These are phyloP conservation scores for Brachionus manjavacas DNA, from an alignment of 1,140 invertebrate species.

Conservation along the genomic window DNA sequence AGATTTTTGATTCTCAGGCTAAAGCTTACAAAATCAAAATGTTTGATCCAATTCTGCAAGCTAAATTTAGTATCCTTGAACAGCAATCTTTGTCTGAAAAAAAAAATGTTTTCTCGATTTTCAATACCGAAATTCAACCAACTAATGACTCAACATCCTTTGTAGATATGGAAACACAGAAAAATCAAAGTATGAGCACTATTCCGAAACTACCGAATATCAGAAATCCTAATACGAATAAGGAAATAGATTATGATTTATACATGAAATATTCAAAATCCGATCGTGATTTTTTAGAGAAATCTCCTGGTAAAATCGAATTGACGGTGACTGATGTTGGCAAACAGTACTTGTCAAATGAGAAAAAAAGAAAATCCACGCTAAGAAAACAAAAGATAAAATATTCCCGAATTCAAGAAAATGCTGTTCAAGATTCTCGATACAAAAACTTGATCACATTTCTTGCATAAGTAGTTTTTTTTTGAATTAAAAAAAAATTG, in stretches of 20 bases:
- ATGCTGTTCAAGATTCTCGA: slow-evolving; percentile 18
- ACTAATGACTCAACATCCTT: neutral
- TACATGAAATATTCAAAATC: slow-evolving; percentile 18
- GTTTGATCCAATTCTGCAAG: neutral
- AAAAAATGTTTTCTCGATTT: neutral
- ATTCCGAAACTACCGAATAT: slow-evolving; percentile 27
- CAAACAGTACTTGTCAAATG: slow-evolving; percentile 25
- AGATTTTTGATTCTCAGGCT: neutral
- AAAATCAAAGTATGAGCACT: neutral
- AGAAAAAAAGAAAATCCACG: slow-evolving; percentile 23
- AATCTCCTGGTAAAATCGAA: slow-evolving; percentile 32
- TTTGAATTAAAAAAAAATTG: too few relatives aligned
- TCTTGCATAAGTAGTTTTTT: neutral
- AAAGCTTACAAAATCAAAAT: neutral
- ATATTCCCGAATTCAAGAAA: slow-evolving; percentile 3
- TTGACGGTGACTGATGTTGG: slow-evolving; percentile 27
- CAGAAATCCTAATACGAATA: neutral
- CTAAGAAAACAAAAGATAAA: neutral
- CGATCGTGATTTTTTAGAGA: slow-evolving; percentile 24
- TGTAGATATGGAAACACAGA: neutral
- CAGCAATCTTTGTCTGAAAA: neutral
- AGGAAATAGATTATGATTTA: neutral
- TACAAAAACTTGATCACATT: neutral
- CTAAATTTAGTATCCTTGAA: slow-evolving; percentile 5
- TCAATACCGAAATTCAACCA: neutral